Evolutionary conservation across 2,888 invertebrate genomes (phyloP), one percentile per base, ranked within the genome.

Genomic region (Alloscopus bannaensis): DNA sequence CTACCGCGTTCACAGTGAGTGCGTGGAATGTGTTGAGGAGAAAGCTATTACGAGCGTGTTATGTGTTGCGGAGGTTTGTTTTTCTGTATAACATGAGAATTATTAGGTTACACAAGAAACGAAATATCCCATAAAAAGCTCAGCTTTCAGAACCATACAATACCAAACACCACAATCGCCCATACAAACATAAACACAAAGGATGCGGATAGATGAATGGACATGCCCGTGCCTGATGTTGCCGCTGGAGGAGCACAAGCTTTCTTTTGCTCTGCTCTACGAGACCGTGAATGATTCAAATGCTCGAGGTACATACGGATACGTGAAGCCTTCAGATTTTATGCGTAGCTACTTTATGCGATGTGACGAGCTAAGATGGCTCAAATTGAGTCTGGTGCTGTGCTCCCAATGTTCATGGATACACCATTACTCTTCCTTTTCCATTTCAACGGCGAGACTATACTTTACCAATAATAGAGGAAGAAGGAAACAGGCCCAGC

Each of bases 101-200:
- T 64, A 72, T 72, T 72, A 36, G 55, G 72, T 72, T 64, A 64
- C 62, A 72, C 36, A 36, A 59, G 66, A 65, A 59, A 75, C 24
- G 66, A 72, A 72, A 72, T 64, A 55, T 72, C 72, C 45, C 65
- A 64, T 22, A 55, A 75, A 64, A 55, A 40, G 73, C 66, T 75
- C 66, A 66, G 73, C 57, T 75, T 75, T 75, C 73, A 59, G 65
- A 57, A 24, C 66, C 73, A 50, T 65, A 66, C 40, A 55, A 65
- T 57, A 64, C 52, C 52, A 55, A 28, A 31, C 50, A 71, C 31
- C 47, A 31, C 52, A 52, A 72, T 47, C 40, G 16, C 59, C 42
- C 47, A 72, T 31, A 60, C 24, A 29, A 57, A 70, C 50, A 28
- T 36, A 28, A 60, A 18, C 60, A 31, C 71, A 62, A 28, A 60